phyloP scores from a whole-genome alignment of 1,140 invertebrate species.

The Gryon sp. region DNA sequence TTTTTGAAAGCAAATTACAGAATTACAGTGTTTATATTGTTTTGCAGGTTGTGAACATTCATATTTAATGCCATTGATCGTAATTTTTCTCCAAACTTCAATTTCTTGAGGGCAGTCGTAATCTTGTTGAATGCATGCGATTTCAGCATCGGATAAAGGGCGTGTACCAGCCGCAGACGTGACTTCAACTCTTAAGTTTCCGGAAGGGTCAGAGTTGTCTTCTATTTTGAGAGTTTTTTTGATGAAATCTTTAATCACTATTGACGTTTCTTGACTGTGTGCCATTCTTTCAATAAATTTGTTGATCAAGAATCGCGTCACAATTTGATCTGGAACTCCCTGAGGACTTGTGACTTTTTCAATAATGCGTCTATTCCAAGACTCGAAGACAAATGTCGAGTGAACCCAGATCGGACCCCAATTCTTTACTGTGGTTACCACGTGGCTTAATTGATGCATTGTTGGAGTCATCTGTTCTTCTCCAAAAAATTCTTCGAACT shows the following conservation, averaged over 20 bases:
- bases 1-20: neutral
- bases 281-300: slow-evolving; percentile 38
- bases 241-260: too few species aligned
- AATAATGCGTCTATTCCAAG: slow-evolving; percentile 31
- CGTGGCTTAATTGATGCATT: neutral
- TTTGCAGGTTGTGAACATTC: slow-evolving; percentile 1
- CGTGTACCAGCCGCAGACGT: too few species aligned
- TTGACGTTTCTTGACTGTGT: too few species aligned
- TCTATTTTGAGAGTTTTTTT: too few species aligned
- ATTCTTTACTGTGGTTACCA: neutral
- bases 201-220: too few species aligned
- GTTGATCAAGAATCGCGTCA: slow-evolving; percentile 26
- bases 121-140: neutral
- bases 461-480: neutral
- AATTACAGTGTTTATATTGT: slow-evolving; percentile 1
- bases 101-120: neutral
- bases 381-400: slow-evolving; percentile 26
- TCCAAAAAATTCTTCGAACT: neutral
- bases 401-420: slow-evolving; percentile 33
- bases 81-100: neutral
- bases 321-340: slow-evolving; percentile 31
- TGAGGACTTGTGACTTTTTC: slow-evolving; percentile 32
- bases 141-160: neutral
- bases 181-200: too few species aligned
- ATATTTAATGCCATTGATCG: slow-evolving; percentile 5